These are phyloP conservation scores for Cydia pomonella DNA, from an alignment of 1,140 invertebrate genomes.

Conservation along the genomic window DNA sequence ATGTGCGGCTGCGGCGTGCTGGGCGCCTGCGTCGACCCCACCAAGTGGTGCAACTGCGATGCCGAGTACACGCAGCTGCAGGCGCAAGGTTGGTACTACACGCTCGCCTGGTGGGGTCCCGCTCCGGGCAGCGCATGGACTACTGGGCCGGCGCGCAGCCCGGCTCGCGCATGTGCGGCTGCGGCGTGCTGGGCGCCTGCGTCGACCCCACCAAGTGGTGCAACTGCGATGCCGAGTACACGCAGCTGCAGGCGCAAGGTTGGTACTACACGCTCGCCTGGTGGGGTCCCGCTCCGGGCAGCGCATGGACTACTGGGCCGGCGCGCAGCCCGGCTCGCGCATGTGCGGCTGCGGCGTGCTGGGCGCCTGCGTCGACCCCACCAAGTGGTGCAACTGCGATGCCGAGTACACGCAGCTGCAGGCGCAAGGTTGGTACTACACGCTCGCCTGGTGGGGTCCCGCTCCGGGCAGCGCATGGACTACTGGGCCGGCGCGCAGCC, in stretches of 20 bases:
- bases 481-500: too few species aligned
- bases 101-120: too few species aligned
- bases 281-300: too few species aligned
- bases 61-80: constrained; percentile 69
- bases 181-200: too few species aligned
- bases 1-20: constrained; percentile 96
- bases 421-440: constrained; percentile 49
- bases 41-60: constrained; percentile 97
- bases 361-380: constrained; percentile 89
- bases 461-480: too few species aligned
- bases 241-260: constrained; percentile 49
- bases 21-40: constrained; percentile 89
- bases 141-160: too few species aligned
- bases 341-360: constrained; percentile 97
- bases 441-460: too few species aligned
- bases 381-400: constrained; percentile 98
- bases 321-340: constrained; percentile 92
- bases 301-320: constrained; percentile 93
- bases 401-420: constrained; percentile 69
- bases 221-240: constrained; percentile 91
- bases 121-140: too few species aligned
- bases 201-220: too few species aligned
- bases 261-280: too few species aligned
- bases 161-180: too few species aligned
- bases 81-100: constrained; percentile 57